Percentiles rank a stretch among this genome's conserved stretches.
Conservation (phyloP, 2,113 vertebrate genomes). For the Eptesicus fuscus region DNA sequence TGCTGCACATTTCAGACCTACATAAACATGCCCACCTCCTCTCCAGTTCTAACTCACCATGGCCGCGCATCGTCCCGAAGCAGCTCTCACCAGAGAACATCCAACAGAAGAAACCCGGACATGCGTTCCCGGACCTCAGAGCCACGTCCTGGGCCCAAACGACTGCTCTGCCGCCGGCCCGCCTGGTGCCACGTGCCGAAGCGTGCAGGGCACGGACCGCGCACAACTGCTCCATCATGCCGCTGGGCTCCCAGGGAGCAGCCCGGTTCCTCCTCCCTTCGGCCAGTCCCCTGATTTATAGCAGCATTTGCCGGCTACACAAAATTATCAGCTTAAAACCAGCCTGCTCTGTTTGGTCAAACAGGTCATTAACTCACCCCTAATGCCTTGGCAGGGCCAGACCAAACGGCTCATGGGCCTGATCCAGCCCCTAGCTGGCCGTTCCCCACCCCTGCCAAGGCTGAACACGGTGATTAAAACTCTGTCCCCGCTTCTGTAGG, state of each 20-base stretch:
- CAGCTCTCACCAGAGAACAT: background rate
- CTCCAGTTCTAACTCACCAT: background rate
- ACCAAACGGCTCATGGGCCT: too few species aligned
- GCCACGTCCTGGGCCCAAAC: background rate
- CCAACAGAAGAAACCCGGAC: background rate
- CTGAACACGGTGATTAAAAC: background rate
- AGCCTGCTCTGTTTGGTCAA: too few species aligned
- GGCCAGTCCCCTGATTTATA: background rate
- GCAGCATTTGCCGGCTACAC: too few species aligned
- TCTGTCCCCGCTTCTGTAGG: background rate
- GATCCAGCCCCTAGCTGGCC: too few species aligned
- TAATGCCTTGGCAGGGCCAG: too few species aligned
- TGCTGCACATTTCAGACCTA: background rate
- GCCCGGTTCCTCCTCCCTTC: too few species aligned
- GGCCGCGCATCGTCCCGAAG: background rate
- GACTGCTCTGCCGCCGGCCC: background rate
- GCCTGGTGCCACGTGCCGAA: background rate
- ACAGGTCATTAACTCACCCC: too few species aligned
- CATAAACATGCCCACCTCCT: fast-evolving
- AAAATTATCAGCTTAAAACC: too few species aligned
- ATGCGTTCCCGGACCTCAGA: background rate
- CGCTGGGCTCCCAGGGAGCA: background rate
- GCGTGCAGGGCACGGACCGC: background rate
- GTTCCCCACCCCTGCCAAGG: background rate
- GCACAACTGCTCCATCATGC: background rate